Evolutionary conservation across 2,797 vertebrate genomes (phyloP).

Genomic region (Neostethus bicornis): DNA sequence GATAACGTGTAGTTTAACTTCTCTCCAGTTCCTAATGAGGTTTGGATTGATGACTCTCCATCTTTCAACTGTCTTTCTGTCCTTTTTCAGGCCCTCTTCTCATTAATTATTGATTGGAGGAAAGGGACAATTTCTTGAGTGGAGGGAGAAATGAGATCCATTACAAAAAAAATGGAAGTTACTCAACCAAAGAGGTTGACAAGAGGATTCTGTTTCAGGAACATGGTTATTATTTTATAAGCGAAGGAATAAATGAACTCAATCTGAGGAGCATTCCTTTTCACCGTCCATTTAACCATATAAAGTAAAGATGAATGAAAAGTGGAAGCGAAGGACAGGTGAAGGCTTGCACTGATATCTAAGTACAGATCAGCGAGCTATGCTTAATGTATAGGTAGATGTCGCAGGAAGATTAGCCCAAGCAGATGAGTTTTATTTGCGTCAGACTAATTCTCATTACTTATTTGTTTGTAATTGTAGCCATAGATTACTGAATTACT

Average conservation of each 20-base stretch:
- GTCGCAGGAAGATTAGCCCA: constrained; percentile 31
- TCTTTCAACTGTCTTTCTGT: constrained; percentile 27
- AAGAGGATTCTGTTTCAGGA: constrained; percentile 41
- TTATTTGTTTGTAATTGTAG: constrained; percentile 63
- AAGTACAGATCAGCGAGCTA: constrained; percentile 59
- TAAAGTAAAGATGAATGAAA: constrained; percentile 18
- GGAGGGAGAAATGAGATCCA: constrained; percentile 46
- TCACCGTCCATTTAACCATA: constrained; percentile 16
- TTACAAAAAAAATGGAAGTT: constrained; percentile 55
- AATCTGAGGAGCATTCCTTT: constrained; percentile 6
- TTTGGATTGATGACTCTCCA: constrained; percentile 58
- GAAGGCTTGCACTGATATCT: constrained; percentile 67
- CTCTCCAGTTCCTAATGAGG: constrained; percentile 62
- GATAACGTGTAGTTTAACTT: constrained; percentile 38
- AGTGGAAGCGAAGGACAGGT: constrained; percentile 51
- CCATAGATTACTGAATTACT: constrained; percentile 37
- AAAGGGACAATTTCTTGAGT: constrained; percentile 47
- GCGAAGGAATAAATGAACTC: constrained; percentile 7
- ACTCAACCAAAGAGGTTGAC: constrained; percentile 36
- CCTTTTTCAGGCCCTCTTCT: constrained; percentile 44
- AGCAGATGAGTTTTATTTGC: constrained; percentile 42
- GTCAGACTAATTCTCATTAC: constrained; percentile 65
- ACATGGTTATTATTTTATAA: constrained; percentile 15
- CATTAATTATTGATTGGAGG: constrained; percentile 65
- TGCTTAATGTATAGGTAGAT: constrained; percentile 38